Percentiles rank a stretch among this genome's conserved stretches.
These are phyloP conservation scores for Frieseomelitta varia DNA, from an alignment of 1,140 invertebrate species.

Conservation along the genomic window DNA sequence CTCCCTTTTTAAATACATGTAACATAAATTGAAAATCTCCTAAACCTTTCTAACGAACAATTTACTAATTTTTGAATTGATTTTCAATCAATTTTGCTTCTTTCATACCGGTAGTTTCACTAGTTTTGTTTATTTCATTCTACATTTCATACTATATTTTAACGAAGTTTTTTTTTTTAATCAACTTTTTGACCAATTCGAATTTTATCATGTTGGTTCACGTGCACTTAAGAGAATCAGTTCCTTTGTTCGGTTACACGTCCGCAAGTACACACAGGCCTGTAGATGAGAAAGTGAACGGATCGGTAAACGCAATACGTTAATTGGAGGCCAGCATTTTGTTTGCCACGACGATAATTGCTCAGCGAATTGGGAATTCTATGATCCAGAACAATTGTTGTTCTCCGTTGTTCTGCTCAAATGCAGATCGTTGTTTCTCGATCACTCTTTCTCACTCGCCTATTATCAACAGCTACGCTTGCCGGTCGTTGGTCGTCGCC, in stretches of 20 bases:
- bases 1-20: too few relatives aligned
- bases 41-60: neutral
- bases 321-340: slow-evolving; percentile 42
- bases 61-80: neutral
- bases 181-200: neutral
- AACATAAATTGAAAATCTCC: too few relatives aligned
- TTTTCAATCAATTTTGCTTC: neutral
- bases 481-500: neutral
- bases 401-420: neutral
- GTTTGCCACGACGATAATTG: slow-evolving; percentile 49
- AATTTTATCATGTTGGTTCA: neutral
- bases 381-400: slow-evolving; percentile 32
- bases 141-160: too few relatives aligned
- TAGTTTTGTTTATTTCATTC: neutral
- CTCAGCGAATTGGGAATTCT: slow-evolving; percentile 32
- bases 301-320: slow-evolving; percentile 6
- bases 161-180: too few relatives aligned
- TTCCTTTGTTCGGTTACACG: neutral
- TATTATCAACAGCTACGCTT: neutral
- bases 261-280: neutral
- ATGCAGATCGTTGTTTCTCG: neutral
- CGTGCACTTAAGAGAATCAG: neutral
- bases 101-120: too few relatives aligned
- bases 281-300: slow-evolving; percentile 19
- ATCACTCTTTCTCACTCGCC: neutral